Conservation (phyloP, 23 tunicate species). For the Trididemnum clinides region DNA sequence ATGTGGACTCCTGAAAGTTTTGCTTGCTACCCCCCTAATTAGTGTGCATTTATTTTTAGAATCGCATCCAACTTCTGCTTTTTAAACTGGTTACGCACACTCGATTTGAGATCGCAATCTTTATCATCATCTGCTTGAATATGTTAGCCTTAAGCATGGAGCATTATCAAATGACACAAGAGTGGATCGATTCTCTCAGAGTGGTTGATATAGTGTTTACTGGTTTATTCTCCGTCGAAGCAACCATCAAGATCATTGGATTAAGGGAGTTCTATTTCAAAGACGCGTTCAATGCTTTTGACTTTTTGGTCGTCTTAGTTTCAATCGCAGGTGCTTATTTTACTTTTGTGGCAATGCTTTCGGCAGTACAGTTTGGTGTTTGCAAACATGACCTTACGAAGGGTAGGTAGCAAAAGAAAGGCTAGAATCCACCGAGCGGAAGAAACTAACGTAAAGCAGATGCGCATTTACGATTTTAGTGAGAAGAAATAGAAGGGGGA, state of each 20-base stretch:
- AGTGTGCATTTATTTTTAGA: no score
- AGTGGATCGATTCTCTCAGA: constrained; percentile 60
- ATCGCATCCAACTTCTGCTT: constrained; percentile 41
- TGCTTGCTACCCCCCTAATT: no score
- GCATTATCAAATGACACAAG: constrained; percentile 73
- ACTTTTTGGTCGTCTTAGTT: constrained; percentile 71
- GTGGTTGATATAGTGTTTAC: constrained; percentile 75
- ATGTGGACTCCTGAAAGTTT: no score
- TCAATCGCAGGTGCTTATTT: constrained; percentile 84
- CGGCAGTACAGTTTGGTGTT: no score
- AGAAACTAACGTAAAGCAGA: no score
- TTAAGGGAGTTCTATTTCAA: constrained; percentile 72
- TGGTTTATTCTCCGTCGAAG: constrained; percentile 68
- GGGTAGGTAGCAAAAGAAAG: no score
- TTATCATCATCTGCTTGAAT: constrained; percentile 79
- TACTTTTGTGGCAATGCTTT: no score
- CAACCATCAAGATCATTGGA: constrained; percentile 62
- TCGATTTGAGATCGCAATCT: constrained; percentile 76
- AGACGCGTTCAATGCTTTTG: constrained; percentile 87
- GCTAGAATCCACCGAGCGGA: no score
- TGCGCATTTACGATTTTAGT: no score
- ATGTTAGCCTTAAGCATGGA: constrained; percentile 89
- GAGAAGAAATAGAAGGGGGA: no score
- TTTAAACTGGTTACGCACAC: constrained; percentile 82
- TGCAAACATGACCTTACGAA: no score